phyloP scores from a whole-genome alignment of 1,140 invertebrate species.

The Agrypnia vestita region DNA sequence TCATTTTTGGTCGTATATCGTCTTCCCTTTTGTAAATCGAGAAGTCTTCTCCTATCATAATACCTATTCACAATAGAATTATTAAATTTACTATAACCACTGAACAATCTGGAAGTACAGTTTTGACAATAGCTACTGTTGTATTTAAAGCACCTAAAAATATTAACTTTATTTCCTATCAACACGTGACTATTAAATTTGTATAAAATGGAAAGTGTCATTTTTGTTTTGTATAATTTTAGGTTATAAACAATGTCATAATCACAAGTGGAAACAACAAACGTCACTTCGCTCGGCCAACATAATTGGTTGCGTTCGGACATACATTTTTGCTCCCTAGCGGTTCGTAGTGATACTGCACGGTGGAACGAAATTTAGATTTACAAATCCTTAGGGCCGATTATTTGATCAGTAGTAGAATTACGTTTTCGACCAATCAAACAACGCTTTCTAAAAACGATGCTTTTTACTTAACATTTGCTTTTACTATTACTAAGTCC shows the following conservation, averaged over 20 bases:
- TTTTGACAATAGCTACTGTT: slow-evolving; percentile 64
- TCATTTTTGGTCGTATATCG: slow-evolving; percentile 42
- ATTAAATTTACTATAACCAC: slow-evolving; percentile 63
- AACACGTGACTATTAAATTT: slow-evolving; percentile 35
- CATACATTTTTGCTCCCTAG: too few species aligned
- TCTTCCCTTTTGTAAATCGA: slow-evolving; percentile 38
- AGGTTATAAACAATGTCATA: slow-evolving; percentile 36
- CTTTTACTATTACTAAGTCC: too few species aligned
- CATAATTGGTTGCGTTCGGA: too few species aligned
- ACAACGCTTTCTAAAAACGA: too few species aligned
- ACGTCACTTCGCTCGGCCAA: slow-evolving; percentile 1
- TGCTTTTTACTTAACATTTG: too few species aligned
- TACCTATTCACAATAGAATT: slow-evolving; percentile 37
- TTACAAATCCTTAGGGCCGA: too few species aligned
- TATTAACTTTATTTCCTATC: slow-evolving; percentile 37
- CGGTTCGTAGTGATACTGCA: too few species aligned
- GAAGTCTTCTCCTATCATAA: slow-evolving; percentile 46
- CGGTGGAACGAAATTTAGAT: too few species aligned
- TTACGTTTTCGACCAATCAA: too few species aligned
- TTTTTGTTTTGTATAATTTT: slow-evolving; percentile 32
- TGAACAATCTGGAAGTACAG: slow-evolving; percentile 67
- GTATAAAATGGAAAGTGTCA: slow-evolving; percentile 49
- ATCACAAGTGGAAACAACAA: background rate
- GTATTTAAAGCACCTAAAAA: slow-evolving; percentile 35
- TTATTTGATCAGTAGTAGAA: too few species aligned